A percentile compares a stretch with the other conserved stretches of the same genome.
These are phyloP conservation scores for Drosophila sordidapex DNA, from an alignment of 2,888 invertebrate genomes.

Conservation along the genomic window DNA sequence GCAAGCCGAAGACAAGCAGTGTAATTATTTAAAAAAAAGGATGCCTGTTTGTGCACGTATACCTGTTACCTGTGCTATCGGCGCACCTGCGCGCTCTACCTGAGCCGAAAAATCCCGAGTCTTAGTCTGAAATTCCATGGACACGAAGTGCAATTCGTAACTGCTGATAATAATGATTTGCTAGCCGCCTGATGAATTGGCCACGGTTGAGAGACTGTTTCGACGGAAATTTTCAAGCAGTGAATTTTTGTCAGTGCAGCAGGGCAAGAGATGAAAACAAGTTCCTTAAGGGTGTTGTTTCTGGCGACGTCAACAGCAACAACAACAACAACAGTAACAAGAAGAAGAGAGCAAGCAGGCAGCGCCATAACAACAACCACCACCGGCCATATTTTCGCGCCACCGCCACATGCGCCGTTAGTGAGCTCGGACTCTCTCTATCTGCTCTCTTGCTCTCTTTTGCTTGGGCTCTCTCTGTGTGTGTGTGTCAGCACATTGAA, in stretches of 20 bases:
- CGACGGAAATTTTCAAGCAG: slow-evolving; percentile 36
- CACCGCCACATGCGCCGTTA: slow-evolving; percentile 78
- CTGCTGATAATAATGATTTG: slow-evolving; percentile 18
- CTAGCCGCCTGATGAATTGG: slow-evolving; percentile 25
- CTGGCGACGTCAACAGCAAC: slow-evolving; percentile 34
- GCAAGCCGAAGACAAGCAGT: slow-evolving; percentile 19
- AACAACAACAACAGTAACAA: background rate
- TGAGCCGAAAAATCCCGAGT: slow-evolving; percentile 17
- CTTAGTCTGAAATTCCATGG: slow-evolving; percentile 34
- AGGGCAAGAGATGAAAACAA: slow-evolving; percentile 66
- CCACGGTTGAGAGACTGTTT: slow-evolving; percentile 28
- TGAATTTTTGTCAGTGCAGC: slow-evolving; percentile 71
- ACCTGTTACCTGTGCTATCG: slow-evolving; percentile 35
- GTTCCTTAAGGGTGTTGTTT: slow-evolving; percentile 76
- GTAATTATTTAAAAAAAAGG: slow-evolving; percentile 50
- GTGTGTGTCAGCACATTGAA: slow-evolving; percentile 8
- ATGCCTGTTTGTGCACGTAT: slow-evolving; percentile 29
- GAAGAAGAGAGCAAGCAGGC: slow-evolving; percentile 8
- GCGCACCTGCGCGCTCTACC: slow-evolving; percentile 57
- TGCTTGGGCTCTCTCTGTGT: slow-evolving; percentile 38
- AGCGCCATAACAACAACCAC: slow-evolving; percentile 48
- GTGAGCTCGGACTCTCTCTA: slow-evolving; percentile 17
- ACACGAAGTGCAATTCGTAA: slow-evolving; percentile 17
- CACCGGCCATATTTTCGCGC: slow-evolving; percentile 74
- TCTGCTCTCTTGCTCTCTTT: slow-evolving; percentile 41